These are phyloP conservation scores for Melanogrammus aeglefinus DNA, from an alignment of 2,797 vertebrate species.

Conservation along the genomic window DNA sequence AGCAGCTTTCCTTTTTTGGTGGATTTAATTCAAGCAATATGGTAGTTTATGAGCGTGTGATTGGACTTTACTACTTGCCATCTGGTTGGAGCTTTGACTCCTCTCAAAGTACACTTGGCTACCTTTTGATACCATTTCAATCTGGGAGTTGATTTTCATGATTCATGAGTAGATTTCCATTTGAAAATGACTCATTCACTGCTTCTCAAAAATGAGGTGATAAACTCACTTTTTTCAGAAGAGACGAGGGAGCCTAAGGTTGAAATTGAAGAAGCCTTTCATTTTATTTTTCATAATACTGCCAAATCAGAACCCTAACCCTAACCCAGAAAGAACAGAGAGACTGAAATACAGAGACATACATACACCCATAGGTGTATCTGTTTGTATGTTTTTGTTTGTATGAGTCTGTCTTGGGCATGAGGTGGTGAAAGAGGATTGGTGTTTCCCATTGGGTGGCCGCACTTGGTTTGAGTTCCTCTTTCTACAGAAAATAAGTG, in stretches of 20 bases:
- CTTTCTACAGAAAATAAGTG: background rate
- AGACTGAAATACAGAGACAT: background rate
- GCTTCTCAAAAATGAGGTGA: background rate
- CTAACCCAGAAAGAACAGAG: background rate
- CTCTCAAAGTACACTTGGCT: background rate
- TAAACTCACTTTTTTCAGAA: background rate
- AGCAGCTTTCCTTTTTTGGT: background rate
- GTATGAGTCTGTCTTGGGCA: no score
- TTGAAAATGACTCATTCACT: no score
- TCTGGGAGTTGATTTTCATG: background rate
- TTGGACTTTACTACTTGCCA: background rate
- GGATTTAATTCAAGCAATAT: background rate
- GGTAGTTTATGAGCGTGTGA: background rate
- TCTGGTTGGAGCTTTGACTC: background rate
- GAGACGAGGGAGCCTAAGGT: background rate
- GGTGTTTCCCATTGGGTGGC: no score
- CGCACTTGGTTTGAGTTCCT: background rate
- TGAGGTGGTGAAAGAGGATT: no score
- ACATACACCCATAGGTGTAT: no score
- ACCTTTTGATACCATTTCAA: background rate
- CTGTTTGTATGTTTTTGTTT: no score
- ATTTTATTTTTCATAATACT: background rate
- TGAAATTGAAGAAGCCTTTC: background rate
- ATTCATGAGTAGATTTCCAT: background rate
- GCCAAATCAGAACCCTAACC: no score